Conservation (phyloP, 2,113 vertebrate genomes). For the Nymphicus hollandicus region DNA sequence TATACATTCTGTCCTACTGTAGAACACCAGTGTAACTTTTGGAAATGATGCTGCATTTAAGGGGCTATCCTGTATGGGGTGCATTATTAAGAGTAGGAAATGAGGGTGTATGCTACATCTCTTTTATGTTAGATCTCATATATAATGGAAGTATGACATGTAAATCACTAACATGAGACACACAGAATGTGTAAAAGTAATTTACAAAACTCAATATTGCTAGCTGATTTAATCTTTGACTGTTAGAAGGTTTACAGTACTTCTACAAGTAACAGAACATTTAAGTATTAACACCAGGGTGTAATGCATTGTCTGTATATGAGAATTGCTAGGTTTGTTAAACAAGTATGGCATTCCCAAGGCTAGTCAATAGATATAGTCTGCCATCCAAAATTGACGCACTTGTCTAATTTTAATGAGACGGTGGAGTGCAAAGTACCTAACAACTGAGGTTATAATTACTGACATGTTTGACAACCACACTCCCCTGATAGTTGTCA, state of each 20-base stretch:
- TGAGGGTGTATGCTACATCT: background rate
- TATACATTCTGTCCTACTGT: background rate
- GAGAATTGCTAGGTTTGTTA: background rate
- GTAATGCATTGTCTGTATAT: background rate
- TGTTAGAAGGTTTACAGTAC: background rate
- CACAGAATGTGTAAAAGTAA: background rate
- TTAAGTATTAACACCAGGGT: background rate
- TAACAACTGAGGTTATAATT: background rate
- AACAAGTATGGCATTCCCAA: background rate
- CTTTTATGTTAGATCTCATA: background rate
- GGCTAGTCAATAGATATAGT: background rate
- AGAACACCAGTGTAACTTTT: background rate
- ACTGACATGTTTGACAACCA: background rate
- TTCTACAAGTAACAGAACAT: background rate
- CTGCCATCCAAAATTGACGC: background rate
- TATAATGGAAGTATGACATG: background rate
- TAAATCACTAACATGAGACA: background rate
- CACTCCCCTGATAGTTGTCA: background rate
- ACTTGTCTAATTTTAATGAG: background rate
- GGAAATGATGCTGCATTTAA: background rate
- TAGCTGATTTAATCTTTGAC: background rate
- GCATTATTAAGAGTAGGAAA: background rate
- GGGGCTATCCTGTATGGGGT: background rate
- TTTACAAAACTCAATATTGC: background rate
- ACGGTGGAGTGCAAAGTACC: background rate